A percentile compares a stretch with the other conserved stretches of the same genome.
These are phyloP conservation scores for Onychomys leucogaster DNA, from an alignment of 2,797 vertebrate genomes.

Conservation along the genomic window DNA sequence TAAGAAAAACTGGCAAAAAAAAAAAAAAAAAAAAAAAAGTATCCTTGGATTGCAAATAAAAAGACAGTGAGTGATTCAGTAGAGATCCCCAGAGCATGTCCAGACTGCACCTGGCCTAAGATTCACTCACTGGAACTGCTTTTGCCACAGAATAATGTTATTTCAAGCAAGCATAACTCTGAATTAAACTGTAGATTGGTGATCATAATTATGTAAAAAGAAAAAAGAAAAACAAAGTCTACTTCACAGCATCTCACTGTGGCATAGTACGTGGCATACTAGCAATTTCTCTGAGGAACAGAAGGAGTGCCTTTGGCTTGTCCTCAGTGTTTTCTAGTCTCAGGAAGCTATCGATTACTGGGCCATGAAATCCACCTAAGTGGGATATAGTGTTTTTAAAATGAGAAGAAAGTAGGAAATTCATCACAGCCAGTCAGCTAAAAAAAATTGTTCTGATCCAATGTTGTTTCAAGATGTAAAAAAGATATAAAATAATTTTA, in stretches of 20 bases:
- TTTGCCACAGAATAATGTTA: not conserved
- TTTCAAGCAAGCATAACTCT: not conserved
- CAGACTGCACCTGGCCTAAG: not conserved
- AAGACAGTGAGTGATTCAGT: not conserved
- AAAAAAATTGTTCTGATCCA: not conserved
- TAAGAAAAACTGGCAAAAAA: not conserved
- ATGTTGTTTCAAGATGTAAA: conserved; percentile 24
- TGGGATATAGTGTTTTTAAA: not conserved
- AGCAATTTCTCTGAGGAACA: not conserved
- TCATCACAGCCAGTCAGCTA: not conserved
- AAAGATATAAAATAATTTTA: conserved; percentile 11
- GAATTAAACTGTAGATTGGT: conserved; percentile 30
- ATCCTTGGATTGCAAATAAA: not conserved
- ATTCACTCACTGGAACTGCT: not conserved
- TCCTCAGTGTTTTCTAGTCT: not conserved
- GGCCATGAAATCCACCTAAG: not conserved
- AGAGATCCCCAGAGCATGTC: not conserved
- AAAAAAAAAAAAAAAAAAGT: not conserved
- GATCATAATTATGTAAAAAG: not conserved
- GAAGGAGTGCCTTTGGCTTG: not conserved
- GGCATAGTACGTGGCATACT: not conserved
- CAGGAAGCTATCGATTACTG: not conserved
- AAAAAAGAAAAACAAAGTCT: not conserved
- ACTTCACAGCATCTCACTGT: not conserved
- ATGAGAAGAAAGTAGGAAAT: conserved; percentile 3